Evolutionary conservation across 2,888 invertebrate species (phyloP).

Genomic region (Salpingus planirostris): DNA sequence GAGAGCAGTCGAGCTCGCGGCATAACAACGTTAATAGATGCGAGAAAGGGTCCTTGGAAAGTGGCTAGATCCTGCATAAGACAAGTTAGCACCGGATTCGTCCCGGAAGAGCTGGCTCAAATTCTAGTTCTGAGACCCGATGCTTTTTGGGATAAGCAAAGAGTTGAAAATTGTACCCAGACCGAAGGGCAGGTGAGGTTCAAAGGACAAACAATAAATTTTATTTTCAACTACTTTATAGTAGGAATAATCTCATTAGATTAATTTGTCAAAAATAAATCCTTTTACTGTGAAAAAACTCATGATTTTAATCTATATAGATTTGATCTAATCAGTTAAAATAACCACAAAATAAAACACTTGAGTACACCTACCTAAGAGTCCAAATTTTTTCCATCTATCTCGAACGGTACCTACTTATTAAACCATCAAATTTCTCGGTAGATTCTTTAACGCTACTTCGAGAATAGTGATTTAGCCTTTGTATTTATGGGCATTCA

Average conservation of each 20-base stretch:
- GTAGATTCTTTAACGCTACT: no score
- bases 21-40: conserved; percentile 54
- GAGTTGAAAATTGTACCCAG: conserved; percentile 59
- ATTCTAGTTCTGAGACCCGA: conserved; percentile 62
- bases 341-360: no score
- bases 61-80: conserved; percentile 53
- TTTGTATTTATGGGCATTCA: no score
- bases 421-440: no score
- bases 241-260: neutral
- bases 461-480: no score
- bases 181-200: conserved; percentile 53
- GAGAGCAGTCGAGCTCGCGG: conserved; percentile 47
- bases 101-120: conserved; percentile 31
- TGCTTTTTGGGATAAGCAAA: conserved; percentile 67
- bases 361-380: no score
- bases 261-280: neutral
- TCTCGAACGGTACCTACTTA: no score
- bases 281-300: neutral
- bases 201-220: conserved; percentile 15
- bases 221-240: neutral
- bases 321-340: no score
- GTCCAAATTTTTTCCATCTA: no score
- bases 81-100: conserved; percentile 46
- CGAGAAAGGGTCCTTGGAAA: conserved; percentile 55
- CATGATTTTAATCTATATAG: neutral